Percentiles rank a stretch among this genome's conserved stretches.
These are phyloP conservation scores for Drosophila robusta DNA, from an alignment of 2,888 invertebrate genomes.

Conservation along the genomic window DNA sequence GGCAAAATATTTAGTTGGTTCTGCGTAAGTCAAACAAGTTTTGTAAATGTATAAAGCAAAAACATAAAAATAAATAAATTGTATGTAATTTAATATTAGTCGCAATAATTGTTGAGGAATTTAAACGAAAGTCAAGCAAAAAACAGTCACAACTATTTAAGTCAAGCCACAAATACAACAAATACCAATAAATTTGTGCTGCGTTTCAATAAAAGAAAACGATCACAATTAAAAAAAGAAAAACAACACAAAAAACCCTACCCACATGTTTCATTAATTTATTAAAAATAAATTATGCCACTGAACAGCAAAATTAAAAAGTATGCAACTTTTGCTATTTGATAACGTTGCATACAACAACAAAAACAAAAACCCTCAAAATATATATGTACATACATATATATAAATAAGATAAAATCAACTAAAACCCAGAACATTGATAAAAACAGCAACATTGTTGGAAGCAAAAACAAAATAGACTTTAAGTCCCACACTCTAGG, in stretches of 20 bases:
- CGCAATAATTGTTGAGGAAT: constrained; percentile 71
- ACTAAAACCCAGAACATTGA: constrained; percentile 53
- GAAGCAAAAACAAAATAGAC: constrained; percentile 67
- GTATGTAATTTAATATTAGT: constrained; percentile 76
- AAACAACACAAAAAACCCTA: constrained; percentile 37
- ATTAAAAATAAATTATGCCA: constrained; percentile 71
- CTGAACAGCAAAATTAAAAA: constrained; percentile 58
- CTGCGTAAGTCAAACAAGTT: constrained; percentile 50
- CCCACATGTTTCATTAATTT: constrained; percentile 76
- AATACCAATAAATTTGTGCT: constrained; percentile 46
- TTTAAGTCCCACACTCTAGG: constrained; percentile 72
- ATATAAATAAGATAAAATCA: constrained; percentile 53
- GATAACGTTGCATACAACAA: constrained; percentile 40
- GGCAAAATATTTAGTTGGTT: constrained; percentile 41
- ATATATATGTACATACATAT: neutral
- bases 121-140: constrained; percentile 47
- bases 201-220: constrained; percentile 43
- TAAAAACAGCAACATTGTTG: constrained; percentile 44
- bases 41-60: constrained; percentile 66
- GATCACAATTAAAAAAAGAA: constrained; percentile 26
- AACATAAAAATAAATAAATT: constrained; percentile 35
- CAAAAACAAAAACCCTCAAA: constrained; percentile 32
- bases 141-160: constrained; percentile 57
- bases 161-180: constrained; percentile 43
- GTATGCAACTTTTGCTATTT: constrained; percentile 55